A percentile compares a stretch with the other conserved stretches of the same genome.
Evolutionary conservation across 2,797 vertebrate species (phyloP).

Genomic region (Poliocrania exsul): DNA sequence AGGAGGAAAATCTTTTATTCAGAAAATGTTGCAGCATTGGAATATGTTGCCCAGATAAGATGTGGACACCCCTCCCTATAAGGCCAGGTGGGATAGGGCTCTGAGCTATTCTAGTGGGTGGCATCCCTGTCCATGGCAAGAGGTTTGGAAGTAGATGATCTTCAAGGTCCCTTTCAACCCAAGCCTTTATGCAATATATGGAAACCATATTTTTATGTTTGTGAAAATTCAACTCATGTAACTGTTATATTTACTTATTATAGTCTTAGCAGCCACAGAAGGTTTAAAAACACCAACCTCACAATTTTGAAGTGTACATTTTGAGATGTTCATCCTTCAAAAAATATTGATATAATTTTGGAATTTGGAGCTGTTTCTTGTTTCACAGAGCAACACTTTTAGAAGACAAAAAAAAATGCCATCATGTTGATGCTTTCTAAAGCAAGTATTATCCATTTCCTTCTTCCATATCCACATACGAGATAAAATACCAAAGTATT

Average conservation of each 20-base stretch:
- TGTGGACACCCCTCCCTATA: neutral
- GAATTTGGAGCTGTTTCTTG: neutral
- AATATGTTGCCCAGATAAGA: neutral
- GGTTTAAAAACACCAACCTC: neutral
- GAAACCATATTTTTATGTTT: neutral
- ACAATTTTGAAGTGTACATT: neutral
- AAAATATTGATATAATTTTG: neutral
- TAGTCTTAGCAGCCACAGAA: neutral
- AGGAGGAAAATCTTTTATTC: neutral
- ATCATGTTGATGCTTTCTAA: neutral
- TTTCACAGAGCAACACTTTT: neutral
- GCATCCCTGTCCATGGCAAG: neutral
- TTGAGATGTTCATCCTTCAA: neutral
- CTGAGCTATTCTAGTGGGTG: neutral
- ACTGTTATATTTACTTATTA: neutral
- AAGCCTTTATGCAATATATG: accelerated
- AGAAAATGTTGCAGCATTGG: neutral
- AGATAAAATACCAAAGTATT: neutral
- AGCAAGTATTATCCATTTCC: neutral
- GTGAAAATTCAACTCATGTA: neutral
- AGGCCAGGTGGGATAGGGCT: neutral
- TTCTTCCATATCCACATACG: neutral
- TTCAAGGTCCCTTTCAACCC: neutral
- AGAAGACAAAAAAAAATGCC: neutral
- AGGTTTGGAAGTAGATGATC: neutral